These are phyloP conservation scores for Gorsachius goisagi DNA, from an alignment of 2,113 vertebrate species.

Conservation along the genomic window DNA sequence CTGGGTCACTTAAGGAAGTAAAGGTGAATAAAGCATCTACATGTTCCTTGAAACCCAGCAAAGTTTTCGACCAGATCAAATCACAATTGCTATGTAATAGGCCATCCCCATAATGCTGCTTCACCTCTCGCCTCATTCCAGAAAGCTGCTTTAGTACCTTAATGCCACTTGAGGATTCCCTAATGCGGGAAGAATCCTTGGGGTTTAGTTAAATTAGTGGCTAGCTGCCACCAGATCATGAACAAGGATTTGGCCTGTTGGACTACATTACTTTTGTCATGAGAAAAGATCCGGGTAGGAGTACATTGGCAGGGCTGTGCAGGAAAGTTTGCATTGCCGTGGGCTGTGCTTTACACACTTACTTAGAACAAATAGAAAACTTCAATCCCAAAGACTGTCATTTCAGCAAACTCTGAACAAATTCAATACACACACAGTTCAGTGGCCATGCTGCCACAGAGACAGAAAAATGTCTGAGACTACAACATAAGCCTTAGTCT, in stretches of 20 bases:
- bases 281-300: background rate
- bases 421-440: background rate
- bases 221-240: background rate
- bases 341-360: background rate
- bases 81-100: background rate
- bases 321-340: background rate
- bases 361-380: background rate
- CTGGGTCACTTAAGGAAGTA: background rate
- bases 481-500: background rate
- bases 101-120: background rate
- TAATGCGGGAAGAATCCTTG: background rate
- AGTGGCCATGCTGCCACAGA: background rate
- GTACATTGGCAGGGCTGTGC: background rate
- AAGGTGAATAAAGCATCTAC: background rate
- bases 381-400: background rate
- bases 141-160: slow-evolving; percentile 1
- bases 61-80: background rate
- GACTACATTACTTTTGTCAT: background rate
- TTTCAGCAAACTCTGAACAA: background rate
- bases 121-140: slow-evolving; percentile 1
- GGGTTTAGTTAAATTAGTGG: slow-evolving; percentile 12
- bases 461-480: background rate
- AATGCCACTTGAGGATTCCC: background rate
- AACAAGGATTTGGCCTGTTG: background rate
- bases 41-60: background rate